Percentiles rank a stretch among this genome's conserved stretches.
phyloP scores from a whole-genome alignment of 2,888 invertebrate genomes.

The Callyntrura sp. region DNA sequence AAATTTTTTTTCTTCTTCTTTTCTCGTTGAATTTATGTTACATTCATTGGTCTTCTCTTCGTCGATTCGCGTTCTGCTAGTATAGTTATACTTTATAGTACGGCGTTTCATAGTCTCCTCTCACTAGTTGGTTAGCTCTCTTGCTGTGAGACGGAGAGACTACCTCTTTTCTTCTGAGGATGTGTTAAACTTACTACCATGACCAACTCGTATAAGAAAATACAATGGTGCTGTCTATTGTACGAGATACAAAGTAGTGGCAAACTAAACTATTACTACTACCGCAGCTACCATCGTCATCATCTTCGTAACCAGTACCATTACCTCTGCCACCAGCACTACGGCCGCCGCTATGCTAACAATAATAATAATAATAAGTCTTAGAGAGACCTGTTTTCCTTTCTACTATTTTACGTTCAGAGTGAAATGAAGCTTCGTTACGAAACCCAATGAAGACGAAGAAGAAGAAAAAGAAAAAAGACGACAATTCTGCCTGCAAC shows the following conservation, averaged over 20 bases:
- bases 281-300: not conserved
- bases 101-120: slow-evolving; percentile 31
- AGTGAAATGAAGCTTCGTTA: slow-evolving; percentile 61
- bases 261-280: slow-evolving; percentile 60
- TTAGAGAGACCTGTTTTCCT: slow-evolving; percentile 73
- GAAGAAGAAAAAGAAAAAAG: slow-evolving; percentile 10
- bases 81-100: slow-evolving; percentile 14
- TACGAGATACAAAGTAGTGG: slow-evolving; percentile 56
- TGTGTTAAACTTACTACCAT: slow-evolving; percentile 28
- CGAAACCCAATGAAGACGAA: not conserved
- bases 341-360: slow-evolving; percentile 8
- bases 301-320: slow-evolving; percentile 24
- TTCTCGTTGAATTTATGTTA: slow-evolving; percentile 60
- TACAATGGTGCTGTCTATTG: not conserved
- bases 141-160: slow-evolving; percentile 62
- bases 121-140: slow-evolving; percentile 70
- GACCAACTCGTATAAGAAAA: slow-evolving; percentile 44
- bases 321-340: slow-evolving; percentile 36
- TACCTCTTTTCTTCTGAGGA: slow-evolving; percentile 48
- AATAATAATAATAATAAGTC: slow-evolving; percentile 66
- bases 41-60: slow-evolving; percentile 65
- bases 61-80: slow-evolving; percentile 66
- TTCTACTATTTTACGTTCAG: slow-evolving; percentile 38
- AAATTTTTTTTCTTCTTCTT: slow-evolving; percentile 64
- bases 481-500: not conserved